Evolutionary conservation across 1,140 invertebrate genomes (phyloP).

Genomic region (Papilio polyxenes): DNA sequence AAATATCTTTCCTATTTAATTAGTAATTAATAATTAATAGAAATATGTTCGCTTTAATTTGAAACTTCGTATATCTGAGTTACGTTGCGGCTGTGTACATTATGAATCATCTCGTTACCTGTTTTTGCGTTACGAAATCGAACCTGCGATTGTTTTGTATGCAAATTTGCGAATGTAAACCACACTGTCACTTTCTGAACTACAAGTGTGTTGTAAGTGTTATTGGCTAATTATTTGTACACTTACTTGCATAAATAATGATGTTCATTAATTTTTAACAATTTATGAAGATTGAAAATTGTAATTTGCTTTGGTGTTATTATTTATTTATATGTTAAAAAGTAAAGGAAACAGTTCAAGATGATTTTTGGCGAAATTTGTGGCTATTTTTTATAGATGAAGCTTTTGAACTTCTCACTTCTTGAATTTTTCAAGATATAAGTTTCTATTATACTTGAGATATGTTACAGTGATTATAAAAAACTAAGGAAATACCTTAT

Average conservation of each 20-base stretch:
- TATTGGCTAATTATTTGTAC: background rate
- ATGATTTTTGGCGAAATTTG: background rate
- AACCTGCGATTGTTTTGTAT: slow-evolving; percentile 23
- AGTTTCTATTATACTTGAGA: too few relatives aligned
- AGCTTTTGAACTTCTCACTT: background rate
- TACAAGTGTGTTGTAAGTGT: background rate
- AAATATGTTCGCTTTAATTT: too few relatives aligned
- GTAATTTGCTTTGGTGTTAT: too few relatives aligned
- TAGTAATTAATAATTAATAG: too few relatives aligned
- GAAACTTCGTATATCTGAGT: too few relatives aligned
- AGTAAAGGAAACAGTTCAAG: too few relatives aligned
- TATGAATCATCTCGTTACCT: slow-evolving; percentile 1
- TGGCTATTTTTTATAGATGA: background rate
- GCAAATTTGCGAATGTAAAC: slow-evolving; percentile 16
- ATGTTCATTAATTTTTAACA: background rate
- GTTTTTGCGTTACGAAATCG: slow-evolving; percentile 8
- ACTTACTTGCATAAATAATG: background rate
- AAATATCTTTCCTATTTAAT: too few relatives aligned
- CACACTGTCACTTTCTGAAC: slow-evolving; percentile 13
- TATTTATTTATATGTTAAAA: too few relatives aligned
- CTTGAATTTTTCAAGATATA: too few relatives aligned
- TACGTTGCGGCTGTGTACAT: background rate
- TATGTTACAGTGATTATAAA: too few relatives aligned
- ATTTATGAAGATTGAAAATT: too few relatives aligned
- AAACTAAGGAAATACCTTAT: too few relatives aligned